phyloP scores from a whole-genome alignment of 2,797 vertebrate genomes.

The Sylvia borin region DNA sequence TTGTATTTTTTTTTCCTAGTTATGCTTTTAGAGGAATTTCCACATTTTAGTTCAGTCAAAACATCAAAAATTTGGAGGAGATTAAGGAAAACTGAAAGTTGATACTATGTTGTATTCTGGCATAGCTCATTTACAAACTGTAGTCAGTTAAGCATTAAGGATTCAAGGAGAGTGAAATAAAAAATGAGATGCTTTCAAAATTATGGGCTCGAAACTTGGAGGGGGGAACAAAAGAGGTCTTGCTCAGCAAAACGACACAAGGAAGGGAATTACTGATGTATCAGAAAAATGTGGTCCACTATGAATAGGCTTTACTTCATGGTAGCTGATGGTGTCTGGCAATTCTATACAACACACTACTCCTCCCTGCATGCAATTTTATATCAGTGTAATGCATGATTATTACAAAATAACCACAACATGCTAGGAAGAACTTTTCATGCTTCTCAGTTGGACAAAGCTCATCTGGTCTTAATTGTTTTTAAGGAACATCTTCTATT shows the following conservation, averaged over 20 bases:
- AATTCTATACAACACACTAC: neutral
- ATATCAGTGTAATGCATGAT: constrained; percentile 9
- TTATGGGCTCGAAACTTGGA: neutral
- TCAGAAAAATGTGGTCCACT: neutral
- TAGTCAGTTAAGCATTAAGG: neutral
- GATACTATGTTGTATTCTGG: neutral
- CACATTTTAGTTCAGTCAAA: neutral
- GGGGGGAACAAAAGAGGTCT: neutral
- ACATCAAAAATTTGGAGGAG: neutral
- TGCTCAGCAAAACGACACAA: neutral
- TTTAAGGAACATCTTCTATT: constrained; percentile 61
- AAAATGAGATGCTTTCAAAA: neutral
- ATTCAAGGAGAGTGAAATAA: neutral
- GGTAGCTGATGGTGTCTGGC: neutral
- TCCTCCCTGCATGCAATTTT: constrained; percentile 45
- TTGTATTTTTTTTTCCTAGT: neutral
- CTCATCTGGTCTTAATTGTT: constrained; percentile 70
- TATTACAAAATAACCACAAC: constrained; percentile 38
- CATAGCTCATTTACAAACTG: neutral
- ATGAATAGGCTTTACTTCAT: neutral
- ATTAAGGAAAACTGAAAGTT: neutral
- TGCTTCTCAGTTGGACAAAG: constrained; percentile 46
- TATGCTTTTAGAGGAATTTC: constrained; percentile 11
- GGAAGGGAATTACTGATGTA: neutral
- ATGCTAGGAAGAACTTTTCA: constrained; percentile 30